Base-by-base conservation (phyloP, 2,113 vertebrate genomes). In the Macquaria ambigua region DNA sequence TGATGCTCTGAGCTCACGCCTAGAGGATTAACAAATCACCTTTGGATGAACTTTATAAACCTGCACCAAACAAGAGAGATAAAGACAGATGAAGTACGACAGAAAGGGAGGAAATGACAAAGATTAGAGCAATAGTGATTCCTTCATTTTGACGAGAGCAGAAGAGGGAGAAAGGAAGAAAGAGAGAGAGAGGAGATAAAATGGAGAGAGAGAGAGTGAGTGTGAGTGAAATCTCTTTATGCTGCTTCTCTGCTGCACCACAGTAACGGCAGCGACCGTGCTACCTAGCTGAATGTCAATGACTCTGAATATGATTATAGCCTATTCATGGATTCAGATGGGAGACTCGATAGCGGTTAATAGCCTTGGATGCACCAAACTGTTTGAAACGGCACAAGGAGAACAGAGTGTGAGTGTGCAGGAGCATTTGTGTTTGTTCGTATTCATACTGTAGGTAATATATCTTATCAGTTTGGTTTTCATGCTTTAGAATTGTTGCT, bases 211-310 rank as follows among this genome's bases (percentile, higher is more conserved):
- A 77, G 16, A 4, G 62, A 73, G 34, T 4, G 74, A 85, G 59
- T 55, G 63, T 14, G 78, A 85, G 72, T 73, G 76, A 80, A 86
- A 79, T 70, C 4, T 75, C 59, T 70, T 55, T 14, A 7, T 75
- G 63, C 86, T 72, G 74, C 41, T 34, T 63, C 82, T 79, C 46
- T 68, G 79, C 82, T 79, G 83, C 89, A 74, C 52, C 63, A 46
- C 84, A 70, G 81, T 43, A 81, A 77, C 87, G 74, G 80, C 86
- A 82, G 80, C 74, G 7, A 55, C 79, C 20, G 25, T 8, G 79
- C 3, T 79, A 83, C 88, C 86, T 74, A n/a, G 68, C 78, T 88
- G 86, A 93, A 94, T 92, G 85, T 88, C 88, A 92, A 90, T 93
- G 79, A 87, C 79, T 83, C 21, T 76, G 81, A 89, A 94, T 89